Percentiles rank a stretch among this genome's conserved stretches.
These are phyloP conservation scores for Enteromius unitaeniatus DNA, from an alignment of 2,797 vertebrate genomes.

Conservation along the genomic window DNA sequence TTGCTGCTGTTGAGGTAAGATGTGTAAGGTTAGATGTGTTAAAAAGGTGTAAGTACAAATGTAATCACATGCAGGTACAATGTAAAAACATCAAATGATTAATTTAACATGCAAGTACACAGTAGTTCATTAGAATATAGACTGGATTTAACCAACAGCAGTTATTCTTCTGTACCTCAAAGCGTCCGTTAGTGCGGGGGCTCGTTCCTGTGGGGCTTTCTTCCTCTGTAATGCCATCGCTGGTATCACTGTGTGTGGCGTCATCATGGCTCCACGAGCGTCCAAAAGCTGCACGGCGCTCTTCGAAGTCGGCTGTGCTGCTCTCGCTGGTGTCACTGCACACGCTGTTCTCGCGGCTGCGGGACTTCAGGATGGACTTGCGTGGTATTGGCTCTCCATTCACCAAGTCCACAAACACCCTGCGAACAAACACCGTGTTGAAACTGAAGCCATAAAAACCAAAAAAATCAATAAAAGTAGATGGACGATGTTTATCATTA, in stretches of 20 bases:
- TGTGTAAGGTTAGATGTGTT: too few species aligned
- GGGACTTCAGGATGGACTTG: slow-evolving; percentile 96
- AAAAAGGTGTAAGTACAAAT: too few species aligned
- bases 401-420: slow-evolving; percentile 93
- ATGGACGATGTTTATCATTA: not conserved
- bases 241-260: slow-evolving; percentile 82
- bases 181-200: slow-evolving; percentile 71
- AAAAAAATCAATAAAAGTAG: not conserved
- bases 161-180: slow-evolving; percentile 76
- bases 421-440: slow-evolving; percentile 57
- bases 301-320: slow-evolving; percentile 90
- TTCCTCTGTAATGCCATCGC: slow-evolving; percentile 85
- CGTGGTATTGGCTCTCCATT: slow-evolving; percentile 92
- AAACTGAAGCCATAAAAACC: not conserved
- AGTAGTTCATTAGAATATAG: not conserved
- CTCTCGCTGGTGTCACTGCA: slow-evolving; percentile 96
- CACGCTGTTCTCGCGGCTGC: slow-evolving; percentile 95
- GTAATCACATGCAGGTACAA: too few species aligned
- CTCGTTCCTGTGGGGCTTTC: slow-evolving; percentile 74
- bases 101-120: not conserved
- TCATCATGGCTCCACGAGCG: slow-evolving; percentile 88
- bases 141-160: not conserved
- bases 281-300: slow-evolving; percentile 77
- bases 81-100: not conserved
- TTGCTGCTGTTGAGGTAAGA: too few species aligned